Base-by-base conservation (phyloP, 2,888 invertebrate genomes). In the Drosophila austrosaltans region DNA sequence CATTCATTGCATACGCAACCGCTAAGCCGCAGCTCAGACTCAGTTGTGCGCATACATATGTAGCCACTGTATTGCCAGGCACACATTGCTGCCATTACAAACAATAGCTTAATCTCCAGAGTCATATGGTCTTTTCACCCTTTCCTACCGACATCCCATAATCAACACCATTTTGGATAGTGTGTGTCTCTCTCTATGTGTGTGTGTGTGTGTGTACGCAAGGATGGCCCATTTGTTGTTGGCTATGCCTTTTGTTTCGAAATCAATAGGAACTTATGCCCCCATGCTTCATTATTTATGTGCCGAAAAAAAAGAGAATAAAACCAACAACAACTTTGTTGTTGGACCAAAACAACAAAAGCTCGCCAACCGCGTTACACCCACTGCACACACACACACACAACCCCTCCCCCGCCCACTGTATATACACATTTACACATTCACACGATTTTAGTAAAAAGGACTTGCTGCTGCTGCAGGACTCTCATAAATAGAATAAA, bases 51-150 rank as follows among this genome's bases (percentile, higher is more conserved):
- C 36, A 36, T 36, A 36, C 36, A 36, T 36, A 36, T 36, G 36
- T 36, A 36, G 36, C 10, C 36, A 36, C 36, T 36, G 36, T 36
- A 36, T 36, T 36, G 36, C 36, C 10, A 36, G 36, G 36, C 36
- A 36, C 36, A 36, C 60, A 74, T 67, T 66, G 75, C 60, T 30
- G 6, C 56, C 84, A 81, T 79, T 79, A 70, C 76, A 85, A 87
- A 89, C 89, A 89, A 85, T 85, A 69, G 87, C 84, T 79, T 87
- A 85, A 85, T 85, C 85, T 87, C 85, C 64, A 72, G 87, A 83
- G 85, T 87, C 89, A 88, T 86, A 86, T 83, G 81, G 75, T 53
- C 30, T n/a, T 28, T 16, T 30, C 8, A 10, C 25, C 59, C 32
- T 22, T 25, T 59, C n/a, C 40, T 16, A 25, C 36, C 12, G 22